phyloP scores from a whole-genome alignment of 2,797 vertebrate species.

The Dryobates pubescens region DNA sequence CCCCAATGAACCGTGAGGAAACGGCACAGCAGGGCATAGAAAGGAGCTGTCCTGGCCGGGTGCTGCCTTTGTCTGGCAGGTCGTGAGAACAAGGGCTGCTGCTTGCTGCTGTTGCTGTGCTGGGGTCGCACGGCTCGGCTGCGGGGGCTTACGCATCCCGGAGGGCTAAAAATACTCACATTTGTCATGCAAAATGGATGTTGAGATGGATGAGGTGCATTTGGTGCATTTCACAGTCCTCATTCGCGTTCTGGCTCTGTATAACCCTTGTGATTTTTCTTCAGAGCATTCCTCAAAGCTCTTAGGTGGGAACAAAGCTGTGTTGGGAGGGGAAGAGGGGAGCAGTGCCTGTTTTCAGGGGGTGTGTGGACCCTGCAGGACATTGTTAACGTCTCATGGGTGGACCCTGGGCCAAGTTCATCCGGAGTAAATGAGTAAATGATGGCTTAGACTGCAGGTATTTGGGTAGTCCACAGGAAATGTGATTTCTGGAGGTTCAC shows the following conservation, averaged over 20 bases:
- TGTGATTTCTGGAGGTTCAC: fast-evolving
- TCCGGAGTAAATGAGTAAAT: not conserved
- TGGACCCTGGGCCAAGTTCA: not conserved
- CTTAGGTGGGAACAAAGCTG: not conserved
- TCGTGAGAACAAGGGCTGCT: not conserved
- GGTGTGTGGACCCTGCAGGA: not conserved
- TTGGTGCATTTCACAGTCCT: not conserved
- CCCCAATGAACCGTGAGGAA: constrained; percentile 19
- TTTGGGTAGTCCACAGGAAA: not conserved
- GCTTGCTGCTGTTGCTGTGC: not conserved
- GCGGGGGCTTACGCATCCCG: not conserved
- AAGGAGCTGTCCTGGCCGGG: not conserved
- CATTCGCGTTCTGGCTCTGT: fast-evolving
- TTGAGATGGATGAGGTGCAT: not conserved
- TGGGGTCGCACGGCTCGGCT: not conserved
- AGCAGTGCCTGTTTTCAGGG: not conserved
- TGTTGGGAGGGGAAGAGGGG: not conserved
- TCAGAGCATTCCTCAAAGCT: not conserved
- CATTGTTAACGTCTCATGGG: fast-evolving
- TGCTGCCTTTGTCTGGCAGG: constrained; percentile 31
- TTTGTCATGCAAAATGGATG: not conserved
- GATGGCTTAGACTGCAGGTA: not conserved
- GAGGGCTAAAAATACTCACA: not conserved
- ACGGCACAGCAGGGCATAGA: not conserved
- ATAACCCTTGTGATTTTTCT: not conserved